Base-by-base conservation (phyloP, 2,113 vertebrate species). In the Carettochelys insculpta region DNA sequence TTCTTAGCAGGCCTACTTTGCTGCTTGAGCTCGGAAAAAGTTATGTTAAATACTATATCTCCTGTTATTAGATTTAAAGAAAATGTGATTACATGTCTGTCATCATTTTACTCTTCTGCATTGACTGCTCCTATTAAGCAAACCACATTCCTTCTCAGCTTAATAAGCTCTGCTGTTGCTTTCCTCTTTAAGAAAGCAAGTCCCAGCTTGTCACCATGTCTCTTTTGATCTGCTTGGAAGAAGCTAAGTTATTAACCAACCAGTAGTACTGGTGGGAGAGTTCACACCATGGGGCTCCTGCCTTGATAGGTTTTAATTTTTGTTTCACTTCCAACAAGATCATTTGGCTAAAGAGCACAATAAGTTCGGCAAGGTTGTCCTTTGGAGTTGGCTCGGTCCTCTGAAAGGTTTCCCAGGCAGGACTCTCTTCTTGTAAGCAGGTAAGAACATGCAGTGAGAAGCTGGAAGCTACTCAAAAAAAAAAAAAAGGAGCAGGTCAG, bases 111-210 rank as follows among this genome's bases (percentile, higher is more conserved):
- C 93, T 94, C 94, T 95, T 47, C 88, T 88, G 51, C 75, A 77
- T 53, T 87, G 96, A 97, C 93, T 96, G 87, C 93, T 92, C 96
- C 89, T 80, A 95, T 96, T 97, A 97, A 97, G 95, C 97, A 97
- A 97, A 97, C 97, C 93, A 94, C 97, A 98, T 98, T 98, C 98
- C 95, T 97, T 91, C 92, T 90, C 94, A 2, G 86, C 94, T 97
- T 90, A 96, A 96, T 97, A 97, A 98, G 97, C 93, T 95, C 90
- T 89, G 82, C 91, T 97, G 53, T 92, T 97, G 92, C 94, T 96
- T 95, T 89, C 92, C 93, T 97, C 22, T 79, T 95, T 0, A 76
- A 94, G 88, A 92, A 95, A 95, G 95, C 97, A 97, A 97, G 98
- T 92, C 85, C 54, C 80, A 96, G 94, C 98, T 96, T 97, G 97